These are phyloP conservation scores for Hyalella azteca DNA, from an alignment of 2,888 invertebrate genomes.

Conservation along the genomic window DNA sequence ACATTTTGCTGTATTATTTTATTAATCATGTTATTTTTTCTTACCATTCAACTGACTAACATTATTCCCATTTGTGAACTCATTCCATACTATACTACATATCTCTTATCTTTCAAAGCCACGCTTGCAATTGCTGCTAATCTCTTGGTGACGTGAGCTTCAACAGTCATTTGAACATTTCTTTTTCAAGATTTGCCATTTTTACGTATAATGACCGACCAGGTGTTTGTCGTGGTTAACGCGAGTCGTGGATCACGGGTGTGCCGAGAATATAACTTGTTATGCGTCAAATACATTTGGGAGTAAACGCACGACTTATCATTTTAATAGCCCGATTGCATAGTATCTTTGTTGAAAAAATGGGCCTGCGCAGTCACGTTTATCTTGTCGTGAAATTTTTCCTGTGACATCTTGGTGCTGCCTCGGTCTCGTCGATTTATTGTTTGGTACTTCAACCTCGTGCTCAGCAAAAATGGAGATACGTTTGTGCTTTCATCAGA, in stretches of 20 bases:
- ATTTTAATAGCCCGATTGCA: too few species aligned
- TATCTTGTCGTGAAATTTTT: too few species aligned
- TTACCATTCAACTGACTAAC: constrained; percentile 4
- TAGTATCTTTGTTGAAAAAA: too few species aligned
- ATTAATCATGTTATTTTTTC: constrained; percentile 13
- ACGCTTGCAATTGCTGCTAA: background rate
- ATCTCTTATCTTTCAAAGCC: constrained; percentile 1
- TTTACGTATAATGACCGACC: constrained; percentile 1
- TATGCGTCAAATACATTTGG: constrained; percentile 36
- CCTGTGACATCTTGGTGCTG: too few species aligned
- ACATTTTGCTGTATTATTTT: constrained; percentile 21
- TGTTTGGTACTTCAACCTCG: too few species aligned
- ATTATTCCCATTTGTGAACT: constrained; percentile 16
- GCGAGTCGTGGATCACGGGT: constrained; percentile 32
- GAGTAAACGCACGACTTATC: constrained; percentile 6
- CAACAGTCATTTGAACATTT: background rate
- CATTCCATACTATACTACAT: background rate
- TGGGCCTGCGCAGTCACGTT: too few species aligned
- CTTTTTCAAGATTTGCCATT: constrained; percentile 20
- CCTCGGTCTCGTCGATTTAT: too few species aligned
- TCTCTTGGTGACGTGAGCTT: background rate
- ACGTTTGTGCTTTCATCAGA: too few species aligned
- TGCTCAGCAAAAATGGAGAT: too few species aligned
- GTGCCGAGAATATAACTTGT: constrained; percentile 24
- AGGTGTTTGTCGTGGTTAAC: constrained; percentile 26